phyloP scores from a whole-genome alignment of 92 coral and sea anemone genomes.

The Palythoa caribaeorum region DNA sequence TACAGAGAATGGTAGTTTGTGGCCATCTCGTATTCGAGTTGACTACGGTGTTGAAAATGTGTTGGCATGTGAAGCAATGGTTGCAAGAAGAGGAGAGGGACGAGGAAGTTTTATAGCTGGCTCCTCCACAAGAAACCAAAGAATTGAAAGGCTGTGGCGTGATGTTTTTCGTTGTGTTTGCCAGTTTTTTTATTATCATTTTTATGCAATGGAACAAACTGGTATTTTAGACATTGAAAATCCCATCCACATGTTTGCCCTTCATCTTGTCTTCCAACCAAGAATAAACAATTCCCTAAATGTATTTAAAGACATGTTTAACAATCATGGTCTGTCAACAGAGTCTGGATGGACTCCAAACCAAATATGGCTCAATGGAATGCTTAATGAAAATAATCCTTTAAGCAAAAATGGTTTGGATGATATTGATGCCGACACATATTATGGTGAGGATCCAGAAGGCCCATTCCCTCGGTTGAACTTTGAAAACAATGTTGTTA shows the following conservation, averaged over 20 bases:
- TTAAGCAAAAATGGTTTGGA: background rate
- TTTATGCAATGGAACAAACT: background rate
- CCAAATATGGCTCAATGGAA: background rate
- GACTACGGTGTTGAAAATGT: background rate
- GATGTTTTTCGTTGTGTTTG: background rate
- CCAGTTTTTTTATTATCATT: background rate
- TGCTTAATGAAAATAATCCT: constrained; percentile 1
- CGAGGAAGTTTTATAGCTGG: background rate
- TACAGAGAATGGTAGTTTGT: background rate
- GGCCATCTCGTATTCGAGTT: background rate
- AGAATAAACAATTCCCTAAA: background rate
- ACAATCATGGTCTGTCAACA: constrained; percentile 1
- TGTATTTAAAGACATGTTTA: background rate
- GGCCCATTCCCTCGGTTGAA: background rate
- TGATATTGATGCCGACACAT: background rate
- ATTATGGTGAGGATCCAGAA: constrained; percentile 4
- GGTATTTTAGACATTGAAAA: background rate
- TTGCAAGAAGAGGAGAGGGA: background rate
- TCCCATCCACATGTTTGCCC: background rate
- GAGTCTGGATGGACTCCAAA: constrained; percentile 1
- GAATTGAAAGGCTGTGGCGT: background rate
- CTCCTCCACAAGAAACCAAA: background rate
- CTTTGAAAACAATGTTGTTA: background rate
- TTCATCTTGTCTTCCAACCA: background rate
- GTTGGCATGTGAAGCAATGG: background rate